Percentiles rank a stretch among this genome's conserved stretches.
These are phyloP conservation scores for Colletes latitarsis DNA, from an alignment of 1,140 invertebrate species.

Conservation along the genomic window DNA sequence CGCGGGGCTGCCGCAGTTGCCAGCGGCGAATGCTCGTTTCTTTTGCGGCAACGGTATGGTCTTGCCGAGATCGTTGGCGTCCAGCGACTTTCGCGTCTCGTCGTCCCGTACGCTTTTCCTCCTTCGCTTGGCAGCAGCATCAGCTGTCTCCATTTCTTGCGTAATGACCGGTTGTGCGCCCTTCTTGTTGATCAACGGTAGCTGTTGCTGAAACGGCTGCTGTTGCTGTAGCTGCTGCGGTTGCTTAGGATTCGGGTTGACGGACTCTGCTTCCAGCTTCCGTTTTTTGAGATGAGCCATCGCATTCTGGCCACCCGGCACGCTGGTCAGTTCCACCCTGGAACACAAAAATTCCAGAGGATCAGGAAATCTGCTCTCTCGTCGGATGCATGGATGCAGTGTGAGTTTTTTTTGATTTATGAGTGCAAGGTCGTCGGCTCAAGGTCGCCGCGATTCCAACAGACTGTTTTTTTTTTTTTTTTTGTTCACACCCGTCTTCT, in stretches of 20 bases:
- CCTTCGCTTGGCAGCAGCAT: conserved; percentile 78
- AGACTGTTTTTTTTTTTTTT: too few relatives aligned
- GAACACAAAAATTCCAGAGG: conserved; percentile 82
- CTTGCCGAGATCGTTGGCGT: conserved; percentile 67
- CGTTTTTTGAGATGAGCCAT: conserved; percentile 83
- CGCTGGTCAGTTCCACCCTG: conserved; percentile 82
- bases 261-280: conserved; percentile 81
- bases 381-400: conserved; percentile 35
- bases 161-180: conserved; percentile 59
- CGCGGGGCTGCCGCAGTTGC: conserved; percentile 79
- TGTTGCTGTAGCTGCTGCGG: conserved; percentile 57
- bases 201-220: conserved; percentile 52
- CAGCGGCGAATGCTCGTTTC: conserved; percentile 82
- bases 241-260: conserved; percentile 75
- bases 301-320: conserved; percentile 81
- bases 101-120: conserved; percentile 80
- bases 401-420: conserved; percentile 43
- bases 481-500: conserved; percentile 32
- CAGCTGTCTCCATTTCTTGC: conserved; percentile 79
- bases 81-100: conserved; percentile 76
- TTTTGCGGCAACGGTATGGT: conserved; percentile 83
- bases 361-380: conserved; percentile 66
- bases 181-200: conserved; percentile 62
- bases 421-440: conserved; percentile 51
- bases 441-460: conserved; percentile 48